Conservation (phyloP, 1,140 invertebrate species). For the Orussus abietinus region DNA sequence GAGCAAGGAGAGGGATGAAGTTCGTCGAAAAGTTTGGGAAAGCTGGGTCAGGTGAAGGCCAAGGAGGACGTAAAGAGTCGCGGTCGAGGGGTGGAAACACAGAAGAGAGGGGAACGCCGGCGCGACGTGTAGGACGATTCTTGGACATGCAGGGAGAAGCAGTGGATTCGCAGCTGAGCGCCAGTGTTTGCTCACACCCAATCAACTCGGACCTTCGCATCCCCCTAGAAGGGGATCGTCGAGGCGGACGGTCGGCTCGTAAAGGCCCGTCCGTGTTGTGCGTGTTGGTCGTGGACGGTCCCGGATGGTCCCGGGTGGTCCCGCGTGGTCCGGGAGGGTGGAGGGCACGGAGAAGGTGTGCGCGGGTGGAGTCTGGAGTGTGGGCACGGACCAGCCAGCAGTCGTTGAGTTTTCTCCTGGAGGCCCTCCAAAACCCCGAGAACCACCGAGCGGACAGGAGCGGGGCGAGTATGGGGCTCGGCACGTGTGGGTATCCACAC, state of each 20-base stretch:
- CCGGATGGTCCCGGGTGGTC: background rate
- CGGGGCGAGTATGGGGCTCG: no score
- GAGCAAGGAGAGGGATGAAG: no score
- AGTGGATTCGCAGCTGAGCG: constrained; percentile 20
- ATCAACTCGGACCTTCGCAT: constrained; percentile 25
- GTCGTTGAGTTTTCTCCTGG: no score
- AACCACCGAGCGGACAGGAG: no score
- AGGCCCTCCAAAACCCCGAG: no score
- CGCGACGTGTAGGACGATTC: constrained; percentile 24
- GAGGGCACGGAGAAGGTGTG: no score
- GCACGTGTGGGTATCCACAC: no score
- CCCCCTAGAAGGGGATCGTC: background rate
- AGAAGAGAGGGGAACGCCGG: constrained; percentile 9
- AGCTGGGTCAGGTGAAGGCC: no score
- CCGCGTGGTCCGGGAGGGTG: no score
- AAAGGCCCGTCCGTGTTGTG: background rate
- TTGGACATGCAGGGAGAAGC: constrained; percentile 22
- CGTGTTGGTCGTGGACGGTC: background rate
- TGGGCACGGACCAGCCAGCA: no score
- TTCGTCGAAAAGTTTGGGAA: no score
- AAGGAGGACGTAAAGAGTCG: background rate
- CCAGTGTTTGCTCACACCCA: constrained; percentile 29
- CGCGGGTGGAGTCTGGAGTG: no score
- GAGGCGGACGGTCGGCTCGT: background rate
- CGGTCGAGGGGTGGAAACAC: background rate